Base-by-base conservation (phyloP, 2,797 vertebrate genomes). In the Clamator glandarius region DNA sequence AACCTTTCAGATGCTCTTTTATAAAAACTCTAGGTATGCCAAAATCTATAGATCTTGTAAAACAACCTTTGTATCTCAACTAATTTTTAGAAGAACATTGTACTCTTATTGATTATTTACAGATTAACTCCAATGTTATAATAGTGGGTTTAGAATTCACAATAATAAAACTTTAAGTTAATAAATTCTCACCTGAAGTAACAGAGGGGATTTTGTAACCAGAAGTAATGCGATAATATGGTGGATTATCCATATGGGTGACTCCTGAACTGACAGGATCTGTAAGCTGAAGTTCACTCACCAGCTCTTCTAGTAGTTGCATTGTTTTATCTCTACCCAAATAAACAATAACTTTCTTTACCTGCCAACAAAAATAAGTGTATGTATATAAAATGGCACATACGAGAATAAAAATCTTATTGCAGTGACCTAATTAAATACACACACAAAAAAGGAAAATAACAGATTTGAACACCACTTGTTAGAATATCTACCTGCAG, bases 281-380 rank as follows among this genome's bases (percentile, higher is more conserved):
- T 0, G 98, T 99, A 89, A 99, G 97, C 95, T 99, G 99, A 17
- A 99, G 98, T 93, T 99, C 99, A 89, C 98, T 98, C 98, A 99
- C 99, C 95, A 99, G 97, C 96, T 99, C 99, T 97, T 99, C 99
- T 69, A 99, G 96, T 68, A 99, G 97, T 97, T 99, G 99, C 99
- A 99, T 99, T 76, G 99, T 99, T 98, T 99, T 99, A 97, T 99
- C 99, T 98, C 99, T 98, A 91, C 99, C 99, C 97, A 99, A 97
- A 97, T 99, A 99, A 88, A 99, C 99, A 95, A 99, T 99, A 44
- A 99, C 99, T 88, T 99, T 99, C 96, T 99, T 99, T 69, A 99
- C 98, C 99, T 99, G 98, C n/a, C 87, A 90, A 52, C 26, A 94
- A 66, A 57, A 36, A 21, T 41, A 54, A 39, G 17, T 6, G 42